Conservation (phyloP, 2,888 invertebrate genomes). For the Melinaea menophilus region DNA sequence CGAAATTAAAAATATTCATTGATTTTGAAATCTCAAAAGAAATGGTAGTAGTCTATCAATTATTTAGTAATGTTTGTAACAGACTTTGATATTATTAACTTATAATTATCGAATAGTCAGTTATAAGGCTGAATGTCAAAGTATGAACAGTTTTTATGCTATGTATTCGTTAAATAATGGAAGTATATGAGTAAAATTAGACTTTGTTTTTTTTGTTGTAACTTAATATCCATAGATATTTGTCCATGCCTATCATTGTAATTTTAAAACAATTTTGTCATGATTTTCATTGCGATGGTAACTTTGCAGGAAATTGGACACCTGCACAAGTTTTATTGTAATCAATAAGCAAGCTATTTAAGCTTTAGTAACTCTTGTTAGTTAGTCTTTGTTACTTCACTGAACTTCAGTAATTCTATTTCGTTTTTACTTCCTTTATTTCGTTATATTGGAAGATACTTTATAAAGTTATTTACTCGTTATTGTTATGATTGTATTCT, state of each 20-base stretch:
- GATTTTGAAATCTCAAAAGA: background rate
- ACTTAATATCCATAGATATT: conserved; percentile 36
- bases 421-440: too few species aligned
- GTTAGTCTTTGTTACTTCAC: too few species aligned
- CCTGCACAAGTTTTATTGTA: conserved; percentile 1
- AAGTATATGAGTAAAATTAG: conserved; percentile 21
- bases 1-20: background rate
- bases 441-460: too few species aligned
- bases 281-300: too few species aligned
- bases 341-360: too few species aligned
- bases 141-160: conserved; percentile 17
- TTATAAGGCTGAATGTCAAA: background rate
- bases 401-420: too few species aligned
- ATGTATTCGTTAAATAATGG: conserved; percentile 26
- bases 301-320: conserved; percentile 45
- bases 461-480: too few species aligned
- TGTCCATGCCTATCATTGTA: too few species aligned
- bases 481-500: too few species aligned
- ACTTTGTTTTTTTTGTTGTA: conserved; percentile 16
- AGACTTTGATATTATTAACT: background rate
- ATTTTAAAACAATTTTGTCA: too few species aligned
- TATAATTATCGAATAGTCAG: background rate
- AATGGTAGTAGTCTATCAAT: background rate
- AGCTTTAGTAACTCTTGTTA: too few species aligned
- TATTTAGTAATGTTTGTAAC: background rate